Conservation (phyloP, 2,113 vertebrate genomes). For the Sander lucioperca region DNA sequence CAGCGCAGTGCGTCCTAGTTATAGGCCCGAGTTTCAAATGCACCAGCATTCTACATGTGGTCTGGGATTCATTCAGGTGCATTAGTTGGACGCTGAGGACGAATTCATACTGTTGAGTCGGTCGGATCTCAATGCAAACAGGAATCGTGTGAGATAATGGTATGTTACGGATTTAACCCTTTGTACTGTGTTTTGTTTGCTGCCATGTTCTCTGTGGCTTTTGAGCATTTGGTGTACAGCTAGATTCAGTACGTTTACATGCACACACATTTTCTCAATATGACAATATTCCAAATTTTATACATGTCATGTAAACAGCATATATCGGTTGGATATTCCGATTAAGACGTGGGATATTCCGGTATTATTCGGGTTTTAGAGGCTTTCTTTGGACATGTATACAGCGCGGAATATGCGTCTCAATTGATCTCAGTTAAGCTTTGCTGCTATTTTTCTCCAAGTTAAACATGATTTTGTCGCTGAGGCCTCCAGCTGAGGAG, state of each 20-base stretch:
- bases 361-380: too few species aligned
- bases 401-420: too few species aligned
- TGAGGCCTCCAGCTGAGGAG: not conserved
- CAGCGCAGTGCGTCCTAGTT: not conserved
- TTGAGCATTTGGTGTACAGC: not conserved
- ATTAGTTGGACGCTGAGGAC: not conserved
- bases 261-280: too few species aligned
- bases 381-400: too few species aligned
- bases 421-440: not conserved
- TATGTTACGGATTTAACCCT: constrained; percentile 34
- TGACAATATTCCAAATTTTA: too few species aligned
- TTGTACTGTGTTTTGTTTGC: constrained; percentile 5
- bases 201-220: not conserved
- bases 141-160: constrained; percentile 38
- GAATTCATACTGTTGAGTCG: not conserved
- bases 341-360: too few species aligned
- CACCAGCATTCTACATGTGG: constrained; percentile 15
- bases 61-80: not conserved
- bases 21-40: not conserved
- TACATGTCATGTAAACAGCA: too few species aligned
- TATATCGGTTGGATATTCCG: too few species aligned
- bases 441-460: not conserved
- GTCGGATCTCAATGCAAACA: constrained; percentile 21
- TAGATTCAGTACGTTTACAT: too few species aligned
- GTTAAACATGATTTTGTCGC: not conserved